Conservation (phyloP, 2,888 invertebrate species). For the Chrysolina haemoptera region DNA sequence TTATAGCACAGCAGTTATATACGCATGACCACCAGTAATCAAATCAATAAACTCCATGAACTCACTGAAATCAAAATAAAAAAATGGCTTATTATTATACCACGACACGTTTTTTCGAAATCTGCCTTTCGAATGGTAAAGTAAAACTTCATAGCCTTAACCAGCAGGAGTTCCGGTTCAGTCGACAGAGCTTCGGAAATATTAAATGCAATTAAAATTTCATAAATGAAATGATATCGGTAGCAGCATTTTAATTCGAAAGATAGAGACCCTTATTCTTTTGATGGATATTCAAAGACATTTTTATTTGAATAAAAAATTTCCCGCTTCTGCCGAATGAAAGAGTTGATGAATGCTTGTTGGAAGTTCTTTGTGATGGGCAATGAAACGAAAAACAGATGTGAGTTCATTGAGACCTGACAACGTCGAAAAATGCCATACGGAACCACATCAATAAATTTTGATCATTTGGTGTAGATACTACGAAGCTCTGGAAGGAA, state of each 20-base stretch:
- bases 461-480: no score
- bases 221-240: slow-evolving; percentile 22
- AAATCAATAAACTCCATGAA: no score
- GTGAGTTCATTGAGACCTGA: no score
- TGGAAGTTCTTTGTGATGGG: background rate
- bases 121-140: no score
- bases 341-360: background rate
- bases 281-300: slow-evolving; percentile 28
- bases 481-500: no score
- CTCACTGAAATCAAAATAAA: no score
- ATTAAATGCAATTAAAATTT: slow-evolving; percentile 31
- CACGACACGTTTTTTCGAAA: no score
- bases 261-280: slow-evolving; percentile 10
- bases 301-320: slow-evolving; percentile 15
- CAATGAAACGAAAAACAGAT: background rate
- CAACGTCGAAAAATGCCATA: no score
- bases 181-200: background rate
- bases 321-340: background rate
- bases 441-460: no score
- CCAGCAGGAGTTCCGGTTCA: background rate
- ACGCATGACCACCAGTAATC: no score
- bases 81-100: no score
- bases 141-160: background rate
- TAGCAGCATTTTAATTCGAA: slow-evolving; percentile 18
- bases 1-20: no score